These are phyloP conservation scores for Geopemphigus sp. DNA, from an alignment of 1,140 invertebrate species.

Conservation along the genomic window DNA sequence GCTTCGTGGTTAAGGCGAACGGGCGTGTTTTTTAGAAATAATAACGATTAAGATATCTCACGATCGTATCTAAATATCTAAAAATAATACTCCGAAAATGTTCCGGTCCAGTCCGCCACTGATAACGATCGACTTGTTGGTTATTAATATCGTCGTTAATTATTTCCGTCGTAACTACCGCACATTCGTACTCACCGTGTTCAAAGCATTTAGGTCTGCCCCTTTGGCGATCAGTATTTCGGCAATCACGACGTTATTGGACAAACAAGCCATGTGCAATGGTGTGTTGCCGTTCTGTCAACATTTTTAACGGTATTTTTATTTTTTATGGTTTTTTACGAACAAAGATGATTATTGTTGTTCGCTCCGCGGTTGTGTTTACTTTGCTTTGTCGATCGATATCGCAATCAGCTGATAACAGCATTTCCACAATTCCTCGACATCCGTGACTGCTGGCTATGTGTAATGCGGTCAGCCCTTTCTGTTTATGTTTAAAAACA, in stretches of 20 bases:
- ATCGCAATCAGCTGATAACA: slow-evolving; percentile 67
- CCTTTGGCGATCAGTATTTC: slow-evolving; percentile 69
- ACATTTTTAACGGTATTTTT: slow-evolving; percentile 3
- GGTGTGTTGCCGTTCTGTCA: slow-evolving; percentile 72
- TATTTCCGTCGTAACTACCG: too few species aligned
- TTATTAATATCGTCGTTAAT: background rate
- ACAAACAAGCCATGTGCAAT: slow-evolving; percentile 72
- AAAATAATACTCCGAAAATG: background rate
- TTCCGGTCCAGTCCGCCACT: background rate
- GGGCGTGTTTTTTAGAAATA: too few species aligned
- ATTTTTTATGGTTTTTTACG: background rate
- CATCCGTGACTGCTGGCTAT: slow-evolving; percentile 72
- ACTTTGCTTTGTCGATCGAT: slow-evolving; percentile 71
- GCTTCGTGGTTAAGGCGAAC: too few species aligned
- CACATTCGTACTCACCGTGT: slow-evolving; percentile 62
- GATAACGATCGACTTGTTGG: background rate
- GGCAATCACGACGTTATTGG: slow-evolving; percentile 69
- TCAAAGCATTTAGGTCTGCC: slow-evolving; percentile 69
- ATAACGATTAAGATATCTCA: too few species aligned
- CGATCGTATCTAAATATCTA: too few species aligned
- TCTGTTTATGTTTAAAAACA: slow-evolving; percentile 58
- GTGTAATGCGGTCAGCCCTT: slow-evolving; percentile 70
- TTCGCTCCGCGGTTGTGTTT: background rate
- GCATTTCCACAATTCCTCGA: slow-evolving; percentile 67
- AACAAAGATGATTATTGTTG: background rate